Evolutionary conservation across 2,797 vertebrate genomes (phyloP).

Genomic region (Myotis findleyi): DNA sequence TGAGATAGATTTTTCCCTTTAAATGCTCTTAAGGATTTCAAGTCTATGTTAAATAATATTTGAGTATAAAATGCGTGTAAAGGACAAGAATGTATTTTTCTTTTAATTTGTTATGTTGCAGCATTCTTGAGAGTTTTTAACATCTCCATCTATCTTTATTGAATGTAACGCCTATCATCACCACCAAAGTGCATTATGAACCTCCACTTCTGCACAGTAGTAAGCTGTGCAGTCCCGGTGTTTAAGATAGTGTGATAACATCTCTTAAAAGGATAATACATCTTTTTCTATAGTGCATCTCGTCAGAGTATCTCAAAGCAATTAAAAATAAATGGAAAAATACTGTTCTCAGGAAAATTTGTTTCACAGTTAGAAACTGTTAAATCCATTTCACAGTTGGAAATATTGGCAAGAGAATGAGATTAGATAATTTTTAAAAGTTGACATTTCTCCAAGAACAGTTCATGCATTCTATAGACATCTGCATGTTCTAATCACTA

Average conservation of each 20-base stretch:
- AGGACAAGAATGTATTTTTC: not conserved
- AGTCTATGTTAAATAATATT: not conserved
- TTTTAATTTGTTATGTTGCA: not conserved
- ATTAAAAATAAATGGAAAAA: constrained; percentile 65
- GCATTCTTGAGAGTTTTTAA: not conserved
- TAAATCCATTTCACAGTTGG: constrained; percentile 53
- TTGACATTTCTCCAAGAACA: not conserved
- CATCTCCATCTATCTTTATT: not conserved
- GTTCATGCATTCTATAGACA: not conserved
- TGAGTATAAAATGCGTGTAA: not conserved
- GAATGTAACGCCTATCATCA: not conserved
- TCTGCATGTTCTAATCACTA: not conserved
- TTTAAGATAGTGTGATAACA: constrained; percentile 18
- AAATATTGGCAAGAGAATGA: constrained; percentile 54
- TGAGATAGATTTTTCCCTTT: not conserved
- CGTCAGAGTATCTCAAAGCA: constrained; percentile 13
- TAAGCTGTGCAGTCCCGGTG: not conserved
- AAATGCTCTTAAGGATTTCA: not conserved
- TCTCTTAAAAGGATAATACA: constrained; percentile 20
- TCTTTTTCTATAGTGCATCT: not conserved
- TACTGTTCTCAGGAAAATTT: constrained; percentile 16
- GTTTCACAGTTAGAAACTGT: constrained; percentile 51
- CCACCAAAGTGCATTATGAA: not conserved
- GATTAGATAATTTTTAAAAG: constrained; percentile 24
- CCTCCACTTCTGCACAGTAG: not conserved